Percentiles rank a stretch among this genome's conserved stretches.
These are phyloP conservation scores for Drosophila flavopinicola DNA, from an alignment of 2,888 invertebrate genomes.

Conservation along the genomic window DNA sequence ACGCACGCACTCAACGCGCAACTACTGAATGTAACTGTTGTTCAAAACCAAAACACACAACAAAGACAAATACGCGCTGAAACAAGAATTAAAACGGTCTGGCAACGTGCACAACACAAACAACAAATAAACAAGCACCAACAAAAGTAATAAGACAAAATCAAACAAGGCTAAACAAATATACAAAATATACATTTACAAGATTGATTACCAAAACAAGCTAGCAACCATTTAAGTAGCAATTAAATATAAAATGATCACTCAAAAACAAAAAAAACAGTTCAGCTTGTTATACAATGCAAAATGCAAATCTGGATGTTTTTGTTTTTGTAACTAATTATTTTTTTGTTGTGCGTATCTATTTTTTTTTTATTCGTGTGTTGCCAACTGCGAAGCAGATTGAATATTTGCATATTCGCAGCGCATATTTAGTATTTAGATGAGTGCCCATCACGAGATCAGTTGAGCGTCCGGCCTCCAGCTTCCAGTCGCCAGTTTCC, in stretches of 20 bases:
- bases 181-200: neutral
- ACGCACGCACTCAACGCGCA: conserved; percentile 10
- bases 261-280: neutral
- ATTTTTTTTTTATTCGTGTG: conserved; percentile 11
- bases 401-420: conserved; percentile 31
- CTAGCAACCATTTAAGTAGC: neutral
- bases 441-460: conserved; percentile 36
- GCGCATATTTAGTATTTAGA: conserved; percentile 25
- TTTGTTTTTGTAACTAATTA: conserved; percentile 10
- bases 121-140: conserved; percentile 9
- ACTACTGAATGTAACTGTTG: conserved; percentile 43
- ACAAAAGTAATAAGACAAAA: conserved; percentile 37
- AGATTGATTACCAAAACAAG: neutral
- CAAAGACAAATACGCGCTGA: conserved; percentile 14
- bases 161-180: neutral
- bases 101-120: neutral
- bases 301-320: conserved; percentile 26
- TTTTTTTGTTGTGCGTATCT: conserved; percentile 2
- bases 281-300: conserved; percentile 25
- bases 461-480: conserved; percentile 21
- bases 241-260: conserved; percentile 14
- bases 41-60: conserved; percentile 25
- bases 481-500: conserved; percentile 3
- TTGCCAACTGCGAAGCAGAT: conserved; percentile 21
- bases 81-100: conserved; percentile 2